These are phyloP conservation scores for Drepana falcataria DNA, from an alignment of 2,888 invertebrate species.

Conservation along the genomic window DNA sequence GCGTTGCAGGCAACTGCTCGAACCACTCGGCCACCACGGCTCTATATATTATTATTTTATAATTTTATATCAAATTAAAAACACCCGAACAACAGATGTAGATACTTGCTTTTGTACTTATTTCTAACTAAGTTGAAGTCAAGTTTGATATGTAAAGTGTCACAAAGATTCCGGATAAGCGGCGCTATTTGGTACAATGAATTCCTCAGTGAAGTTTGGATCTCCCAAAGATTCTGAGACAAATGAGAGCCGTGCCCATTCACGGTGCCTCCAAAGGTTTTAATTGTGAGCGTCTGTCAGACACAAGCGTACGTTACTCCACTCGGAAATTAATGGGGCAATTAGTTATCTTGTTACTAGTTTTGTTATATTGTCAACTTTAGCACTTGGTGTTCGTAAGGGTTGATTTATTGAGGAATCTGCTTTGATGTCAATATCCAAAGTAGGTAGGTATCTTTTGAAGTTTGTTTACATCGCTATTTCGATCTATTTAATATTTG, in stretches of 20 bases:
- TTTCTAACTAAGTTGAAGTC: not conserved
- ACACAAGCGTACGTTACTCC: constrained; percentile 5
- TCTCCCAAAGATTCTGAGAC: constrained; percentile 15
- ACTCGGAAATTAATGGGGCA: not conserved
- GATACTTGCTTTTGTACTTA: not conserved
- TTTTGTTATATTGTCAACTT: not conserved
- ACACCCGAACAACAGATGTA: constrained; percentile 1
- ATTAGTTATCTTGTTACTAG: constrained; percentile 2
- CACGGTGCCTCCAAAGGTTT: constrained; percentile 16
- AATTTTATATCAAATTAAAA: too few relatives aligned
- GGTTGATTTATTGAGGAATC: not conserved
- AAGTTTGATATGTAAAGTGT: constrained; percentile 56
- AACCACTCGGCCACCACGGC: too few relatives aligned
- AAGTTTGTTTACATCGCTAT: too few relatives aligned
- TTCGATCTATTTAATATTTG: too few relatives aligned
- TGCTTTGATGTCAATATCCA: too few relatives aligned
- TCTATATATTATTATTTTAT: too few relatives aligned
- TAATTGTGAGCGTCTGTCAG: constrained; percentile 28
- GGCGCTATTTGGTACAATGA: constrained; percentile 43
- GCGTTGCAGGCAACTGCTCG: too few relatives aligned
- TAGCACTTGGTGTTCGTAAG: not conserved
- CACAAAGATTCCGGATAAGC: constrained; percentile 44
- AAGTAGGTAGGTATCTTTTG: too few relatives aligned
- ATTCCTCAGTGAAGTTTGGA: constrained; percentile 27
- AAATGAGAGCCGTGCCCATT: constrained; percentile 21